A percentile compares a stretch with the other conserved stretches of the same genome.
Evolutionary conservation across 2,113 vertebrate genomes (phyloP).

Genomic region (Azemiops feae): DNA sequence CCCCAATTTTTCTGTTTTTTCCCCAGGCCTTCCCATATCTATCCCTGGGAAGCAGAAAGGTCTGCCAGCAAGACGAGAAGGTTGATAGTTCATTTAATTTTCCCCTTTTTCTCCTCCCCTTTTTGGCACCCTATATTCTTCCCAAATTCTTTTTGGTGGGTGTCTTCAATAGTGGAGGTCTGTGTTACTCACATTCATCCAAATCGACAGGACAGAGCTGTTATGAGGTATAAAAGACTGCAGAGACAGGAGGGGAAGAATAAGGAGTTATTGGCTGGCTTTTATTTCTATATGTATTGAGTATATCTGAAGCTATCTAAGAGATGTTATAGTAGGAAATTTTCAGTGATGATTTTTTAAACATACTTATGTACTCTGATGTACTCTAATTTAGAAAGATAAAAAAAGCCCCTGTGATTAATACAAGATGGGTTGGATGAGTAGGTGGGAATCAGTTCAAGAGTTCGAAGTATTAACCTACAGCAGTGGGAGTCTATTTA

Average conservation of each 20-base stretch:
- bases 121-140: neutral
- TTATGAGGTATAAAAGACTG: neutral
- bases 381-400: neutral
- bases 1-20: too few species aligned
- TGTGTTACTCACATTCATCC: too few species aligned
- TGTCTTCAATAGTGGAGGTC: neutral
- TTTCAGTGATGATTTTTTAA: neutral
- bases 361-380: neutral
- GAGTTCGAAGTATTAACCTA: neutral
- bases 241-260: neutral
- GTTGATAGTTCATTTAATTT: neutral
- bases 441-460: neutral
- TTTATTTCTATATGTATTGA: neutral
- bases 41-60: neutral
- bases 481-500: neutral
- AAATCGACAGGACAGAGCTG: neutral
- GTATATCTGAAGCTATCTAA: neutral
- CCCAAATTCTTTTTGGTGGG: neutral
- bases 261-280: neutral
- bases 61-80: neutral
- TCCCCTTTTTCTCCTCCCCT: too few species aligned
- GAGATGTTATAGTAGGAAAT: neutral
- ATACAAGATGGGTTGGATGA: neutral
- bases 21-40: too few species aligned
- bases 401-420: neutral